Percentiles rank a stretch among this genome's conserved stretches.
Conservation (phyloP, 2,888 invertebrate genomes). For the Papilio protenor region DNA sequence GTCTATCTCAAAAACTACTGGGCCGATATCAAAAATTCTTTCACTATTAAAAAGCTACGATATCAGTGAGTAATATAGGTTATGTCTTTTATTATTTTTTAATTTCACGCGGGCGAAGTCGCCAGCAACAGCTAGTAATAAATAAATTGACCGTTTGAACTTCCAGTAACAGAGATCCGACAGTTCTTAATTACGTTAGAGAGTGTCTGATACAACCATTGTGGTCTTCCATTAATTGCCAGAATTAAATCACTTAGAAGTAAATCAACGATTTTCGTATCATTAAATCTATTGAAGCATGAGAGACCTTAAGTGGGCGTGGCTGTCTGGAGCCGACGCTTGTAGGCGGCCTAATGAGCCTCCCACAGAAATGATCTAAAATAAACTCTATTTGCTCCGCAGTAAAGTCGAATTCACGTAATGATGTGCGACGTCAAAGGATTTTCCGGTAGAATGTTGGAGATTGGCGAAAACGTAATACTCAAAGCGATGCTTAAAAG, state of each 20-base stretch:
- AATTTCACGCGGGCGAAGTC: too few relatives aligned
- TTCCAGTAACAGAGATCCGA: background rate
- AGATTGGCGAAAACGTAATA: conserved; percentile 56
- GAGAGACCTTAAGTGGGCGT: conserved; percentile 58
- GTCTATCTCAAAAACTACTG: too few relatives aligned
- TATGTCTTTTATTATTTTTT: too few relatives aligned
- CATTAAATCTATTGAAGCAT: conserved; percentile 57
- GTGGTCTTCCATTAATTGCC: conserved; percentile 41
- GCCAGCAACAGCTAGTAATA: background rate
- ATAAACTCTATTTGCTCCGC: conserved; percentile 57
- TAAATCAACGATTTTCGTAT: conserved; percentile 54
- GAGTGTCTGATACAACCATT: background rate
- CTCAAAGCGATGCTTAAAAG: conserved; percentile 46
- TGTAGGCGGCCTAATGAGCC: conserved; percentile 65
- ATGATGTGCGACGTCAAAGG: conserved; percentile 46
- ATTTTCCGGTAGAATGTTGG: conserved; percentile 52
- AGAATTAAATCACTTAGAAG: conserved; percentile 50
- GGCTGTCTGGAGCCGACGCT: conserved; percentile 58
- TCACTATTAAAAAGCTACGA: too few relatives aligned
- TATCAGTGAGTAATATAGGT: too few relatives aligned
- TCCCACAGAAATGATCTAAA: conserved; percentile 51
- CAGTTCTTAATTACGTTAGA: background rate
- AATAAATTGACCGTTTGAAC: background rate
- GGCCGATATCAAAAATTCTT: too few relatives aligned
- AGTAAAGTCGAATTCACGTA: conserved; percentile 49